Conservation (phyloP, 2,113 vertebrate genomes). For the Poeciliopsis retropinna region DNA sequence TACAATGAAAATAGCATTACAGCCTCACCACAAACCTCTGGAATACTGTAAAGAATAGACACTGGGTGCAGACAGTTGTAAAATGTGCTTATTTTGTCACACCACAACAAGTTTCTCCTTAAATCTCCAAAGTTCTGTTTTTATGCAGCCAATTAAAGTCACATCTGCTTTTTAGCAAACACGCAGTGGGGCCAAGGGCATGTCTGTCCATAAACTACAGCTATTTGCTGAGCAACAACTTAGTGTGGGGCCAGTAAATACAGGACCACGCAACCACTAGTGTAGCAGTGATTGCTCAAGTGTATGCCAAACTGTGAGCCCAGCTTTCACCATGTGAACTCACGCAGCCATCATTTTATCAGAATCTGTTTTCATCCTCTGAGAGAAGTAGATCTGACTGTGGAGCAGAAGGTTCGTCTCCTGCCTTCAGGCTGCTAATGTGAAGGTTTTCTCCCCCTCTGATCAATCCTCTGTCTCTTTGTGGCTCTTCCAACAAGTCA, state of each 20-base stretch:
- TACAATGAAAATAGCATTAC: conserved; percentile 70
- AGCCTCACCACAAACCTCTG: conserved; percentile 51
- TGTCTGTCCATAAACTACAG: conserved; percentile 4
- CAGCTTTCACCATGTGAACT: conserved; percentile 42
- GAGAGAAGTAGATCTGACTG: conserved; percentile 49
- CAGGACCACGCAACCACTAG: conserved; percentile 9
- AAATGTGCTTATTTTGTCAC: conserved; percentile 51
- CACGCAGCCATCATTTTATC: conserved; percentile 48
- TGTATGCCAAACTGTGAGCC: conserved; percentile 35
- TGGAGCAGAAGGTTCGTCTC: conserved; percentile 57
- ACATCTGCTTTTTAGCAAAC: conserved; percentile 26
- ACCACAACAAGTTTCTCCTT: conserved; percentile 58
- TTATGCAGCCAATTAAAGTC: conserved; percentile 20
- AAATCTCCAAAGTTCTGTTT: conserved; percentile 46
- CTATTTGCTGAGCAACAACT: conserved; percentile 9
- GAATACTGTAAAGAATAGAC: conserved; percentile 52
- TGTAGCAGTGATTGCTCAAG: conserved; percentile 20
- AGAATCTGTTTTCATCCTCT: conserved; percentile 55
- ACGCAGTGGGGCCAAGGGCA: conserved; percentile 14
- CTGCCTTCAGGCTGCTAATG: conserved; percentile 61
- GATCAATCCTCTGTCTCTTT: conserved; percentile 68
- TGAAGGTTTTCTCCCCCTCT: conserved; percentile 58
- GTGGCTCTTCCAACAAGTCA: conserved; percentile 67
- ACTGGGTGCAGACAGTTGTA: conserved; percentile 46
- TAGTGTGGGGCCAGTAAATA: conserved; percentile 10